These are phyloP conservation scores for Cephus pulcher DNA, from an alignment of 2,888 invertebrate genomes.

Conservation along the genomic window DNA sequence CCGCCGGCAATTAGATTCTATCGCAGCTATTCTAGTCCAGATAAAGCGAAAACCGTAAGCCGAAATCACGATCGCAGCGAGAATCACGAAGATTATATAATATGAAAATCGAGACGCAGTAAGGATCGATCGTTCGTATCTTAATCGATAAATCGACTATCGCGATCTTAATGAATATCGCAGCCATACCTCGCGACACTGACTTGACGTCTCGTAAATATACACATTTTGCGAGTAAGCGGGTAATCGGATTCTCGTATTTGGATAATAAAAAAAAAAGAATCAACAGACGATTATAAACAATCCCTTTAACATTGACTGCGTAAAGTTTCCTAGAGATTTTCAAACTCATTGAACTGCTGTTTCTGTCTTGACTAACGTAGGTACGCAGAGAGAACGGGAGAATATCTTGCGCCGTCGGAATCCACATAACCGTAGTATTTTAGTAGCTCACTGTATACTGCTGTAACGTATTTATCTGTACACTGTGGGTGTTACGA, in stretches of 20 bases:
- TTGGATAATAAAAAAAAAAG: background rate
- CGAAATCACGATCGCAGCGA: background rate
- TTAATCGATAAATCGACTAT: background rate
- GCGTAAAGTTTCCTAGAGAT: background rate
- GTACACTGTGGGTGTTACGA: background rate
- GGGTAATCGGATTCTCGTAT: background rate
- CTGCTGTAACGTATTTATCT: background rate
- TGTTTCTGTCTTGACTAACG: background rate
- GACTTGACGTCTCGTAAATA: background rate
- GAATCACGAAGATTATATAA: background rate
- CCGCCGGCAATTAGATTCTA: background rate
- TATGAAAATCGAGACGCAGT: background rate
- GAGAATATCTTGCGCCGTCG: constrained; percentile 40
- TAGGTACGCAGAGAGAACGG: background rate
- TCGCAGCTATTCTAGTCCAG: background rate
- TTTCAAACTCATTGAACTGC: background rate
- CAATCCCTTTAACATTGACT: background rate
- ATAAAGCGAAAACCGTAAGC: background rate
- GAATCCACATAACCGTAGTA: constrained; percentile 28
- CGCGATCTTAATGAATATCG: background rate
- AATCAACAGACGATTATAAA: background rate
- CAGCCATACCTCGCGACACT: background rate
- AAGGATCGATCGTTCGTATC: background rate
- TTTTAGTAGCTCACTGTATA: background rate
- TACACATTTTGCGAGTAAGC: background rate